Conservation (phyloP, 2,888 invertebrate species). For the Cataglyphis rosenhaueri region DNA sequence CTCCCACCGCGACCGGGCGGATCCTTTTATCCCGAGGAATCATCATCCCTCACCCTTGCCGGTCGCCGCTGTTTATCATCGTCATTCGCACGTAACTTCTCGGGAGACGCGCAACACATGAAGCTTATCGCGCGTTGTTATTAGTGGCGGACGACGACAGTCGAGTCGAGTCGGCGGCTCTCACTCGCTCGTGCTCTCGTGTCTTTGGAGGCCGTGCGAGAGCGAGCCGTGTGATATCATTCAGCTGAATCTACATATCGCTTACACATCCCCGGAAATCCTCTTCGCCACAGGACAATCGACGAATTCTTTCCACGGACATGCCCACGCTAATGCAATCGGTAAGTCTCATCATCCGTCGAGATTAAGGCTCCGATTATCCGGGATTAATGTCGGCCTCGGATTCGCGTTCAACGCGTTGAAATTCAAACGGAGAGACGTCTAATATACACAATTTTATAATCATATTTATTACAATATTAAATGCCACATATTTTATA, state of each 20-base stretch:
- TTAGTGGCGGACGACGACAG: constrained; percentile 42
- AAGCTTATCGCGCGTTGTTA: constrained; percentile 37
- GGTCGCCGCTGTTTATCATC: not conserved
- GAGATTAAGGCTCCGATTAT: not conserved
- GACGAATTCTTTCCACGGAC: constrained; percentile 34
- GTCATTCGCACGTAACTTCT: constrained; percentile 46
- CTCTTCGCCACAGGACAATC: not conserved
- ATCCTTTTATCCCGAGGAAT: not conserved
- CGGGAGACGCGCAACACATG: constrained; percentile 18
- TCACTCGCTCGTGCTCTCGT: constrained; percentile 37
- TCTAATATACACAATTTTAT: not conserved
- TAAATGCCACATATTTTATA: not conserved
- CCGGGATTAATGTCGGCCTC: not conserved
- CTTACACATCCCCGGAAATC: not conserved
- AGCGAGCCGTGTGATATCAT: constrained; percentile 19
- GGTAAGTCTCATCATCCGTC: constrained; percentile 71
- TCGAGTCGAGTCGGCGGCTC: constrained; percentile 45
- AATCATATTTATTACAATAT: not conserved
- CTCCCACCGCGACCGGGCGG: constrained; percentile 23
- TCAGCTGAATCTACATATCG: not conserved
- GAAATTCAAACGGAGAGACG: not conserved
- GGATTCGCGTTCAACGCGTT: not conserved
- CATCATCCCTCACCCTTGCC: constrained; percentile 13
- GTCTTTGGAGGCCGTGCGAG: constrained; percentile 20
- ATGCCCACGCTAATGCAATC: constrained; percentile 80